Evolutionary conservation across 2,797 vertebrate genomes (phyloP), one percentile per base, ranked within the genome.

Genomic region (Gouania willdenowi): DNA sequence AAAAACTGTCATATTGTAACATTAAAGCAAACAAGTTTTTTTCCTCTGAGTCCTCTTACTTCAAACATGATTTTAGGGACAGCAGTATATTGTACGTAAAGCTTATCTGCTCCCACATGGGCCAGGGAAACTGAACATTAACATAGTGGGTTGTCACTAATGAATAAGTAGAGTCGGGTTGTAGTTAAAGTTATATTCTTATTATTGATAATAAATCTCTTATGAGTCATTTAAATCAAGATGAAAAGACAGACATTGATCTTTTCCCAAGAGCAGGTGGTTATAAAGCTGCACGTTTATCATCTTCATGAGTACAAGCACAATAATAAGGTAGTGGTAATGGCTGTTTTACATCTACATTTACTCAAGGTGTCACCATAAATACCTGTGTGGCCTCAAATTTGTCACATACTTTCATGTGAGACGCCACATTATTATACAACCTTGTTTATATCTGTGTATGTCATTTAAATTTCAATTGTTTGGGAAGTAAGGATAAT

Each of bases 81-180:
- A 58, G 33, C 35, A 32, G 32, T 42, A n/a, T n/a, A n/a, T n/a
- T n/a, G n/a, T 46, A 56, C 60, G 59, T 42, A 35, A 20, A 64
- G 39, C 50, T 54, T 9, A 19, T 41, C 53, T 67, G 61, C 60
- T 57, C 68, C 65, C 49, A 28, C 5, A 56, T 50, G 16, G 5
- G 48, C 41, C 62, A 72, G 47, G 53, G 25, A 79, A 82, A 72
- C 66, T 65, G 72, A 77, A 77, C 72, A 71, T 84, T 83, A 80
- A 78, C 71, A 74, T 71, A 70, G 66, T 72, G 78, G 79, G 53
- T 67, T 67, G 30, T 54, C 65, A 70, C 56, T 38, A 17, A 15
- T 11, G 50, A 58, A 49, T 43, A 75, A 45, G 37, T 51, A 79
- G 72, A 87, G 13, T 82, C 66, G 62, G 53, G 42, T 61, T 53